A percentile compares a stretch with the other conserved stretches of the same genome.
Evolutionary conservation across 2,113 vertebrate genomes (phyloP).

Genomic region (Columba janthina): DNA sequence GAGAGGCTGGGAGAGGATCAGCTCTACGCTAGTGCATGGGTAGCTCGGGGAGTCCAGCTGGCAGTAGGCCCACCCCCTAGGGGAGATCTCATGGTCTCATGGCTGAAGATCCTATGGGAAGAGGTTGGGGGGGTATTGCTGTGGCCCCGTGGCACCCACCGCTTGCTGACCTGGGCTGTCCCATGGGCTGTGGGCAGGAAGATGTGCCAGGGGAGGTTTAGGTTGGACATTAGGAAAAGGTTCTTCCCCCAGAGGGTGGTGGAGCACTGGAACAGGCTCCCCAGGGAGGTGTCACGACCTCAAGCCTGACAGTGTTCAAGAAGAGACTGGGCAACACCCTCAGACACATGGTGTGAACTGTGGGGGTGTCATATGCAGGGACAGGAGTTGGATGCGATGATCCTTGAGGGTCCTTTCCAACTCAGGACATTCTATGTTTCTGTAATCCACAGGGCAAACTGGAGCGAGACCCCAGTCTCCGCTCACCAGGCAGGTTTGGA

Average conservation of each 20-base stretch:
- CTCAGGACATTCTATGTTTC: too few species aligned
- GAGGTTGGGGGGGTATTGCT: neutral
- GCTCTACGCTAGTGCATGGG: accelerated
- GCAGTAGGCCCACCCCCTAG: neutral
- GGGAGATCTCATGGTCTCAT: neutral
- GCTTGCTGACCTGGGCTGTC: neutral
- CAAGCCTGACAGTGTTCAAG: too few species aligned
- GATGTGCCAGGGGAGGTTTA: too few species aligned
- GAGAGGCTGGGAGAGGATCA: neutral
- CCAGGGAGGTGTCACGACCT: too few species aligned
- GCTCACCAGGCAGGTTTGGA: neutral
- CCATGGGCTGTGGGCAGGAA: neutral
- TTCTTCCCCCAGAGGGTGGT: too few species aligned
- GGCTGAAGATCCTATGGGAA: neutral
- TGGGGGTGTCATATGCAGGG: too few species aligned
- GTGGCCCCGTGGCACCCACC: neutral
- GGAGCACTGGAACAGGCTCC: too few species aligned
- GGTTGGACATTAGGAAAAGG: too few species aligned
- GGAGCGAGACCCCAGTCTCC: neutral
- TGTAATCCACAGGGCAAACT: neutral
- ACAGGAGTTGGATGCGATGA: too few species aligned
- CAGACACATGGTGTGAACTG: too few species aligned
- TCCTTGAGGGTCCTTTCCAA: too few species aligned
- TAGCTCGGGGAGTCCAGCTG: neutral
- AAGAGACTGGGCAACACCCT: too few species aligned